Base-by-base conservation (phyloP, 1,140 invertebrate species). In the Dreissena rostriformis region DNA sequence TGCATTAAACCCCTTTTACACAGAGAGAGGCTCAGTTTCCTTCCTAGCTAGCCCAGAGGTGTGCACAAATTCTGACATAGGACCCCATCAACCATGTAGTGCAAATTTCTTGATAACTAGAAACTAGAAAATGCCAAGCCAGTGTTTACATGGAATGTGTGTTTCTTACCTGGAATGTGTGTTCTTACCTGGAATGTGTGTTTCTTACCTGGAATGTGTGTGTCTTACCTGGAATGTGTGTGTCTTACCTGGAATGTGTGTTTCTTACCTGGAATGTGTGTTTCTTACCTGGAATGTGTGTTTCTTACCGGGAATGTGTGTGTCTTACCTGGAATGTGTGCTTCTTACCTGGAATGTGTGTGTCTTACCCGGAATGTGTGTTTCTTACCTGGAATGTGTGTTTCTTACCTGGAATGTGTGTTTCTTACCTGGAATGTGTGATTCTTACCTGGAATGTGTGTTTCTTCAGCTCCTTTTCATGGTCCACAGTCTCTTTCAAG, bases 401-500 rank as follows among this genome's bases (percentile, higher is more conserved):
- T 84, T 95, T 95, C 79, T 95, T 95, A 93, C 92, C 87, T 91
- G 87, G 80, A 91, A 89, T 17, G 96, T 96, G 90, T 97, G 96
- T 84, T 95, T 95, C 79, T 95, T 95, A 93, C 92, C 87, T 91
- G 87, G 80, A 91, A 89, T 17, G 96, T 96, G 90, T 97, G 96
- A 84, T 95, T 95, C 79, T 95, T 95, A 93, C 92, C 87, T 91
- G 87, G 80, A 91, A 89, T 17, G 96, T 96, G 90, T 97, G 96
- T 84, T 95, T 95, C 79, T 95, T 95, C 14, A 94, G 81, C 57
- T 92, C 88, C 83, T 96, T 94, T 19, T 94, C 94, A 28, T 95
- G 94, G 89, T 95, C 95, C 86, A 95, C 95, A 14, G 97, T 96
- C 82, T 95, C 94, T 82, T 93, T 95, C 87, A 98, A 95, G n/a